phyloP scores from a whole-genome alignment of 2,888 invertebrate genomes.

The Xanthia togata region DNA sequence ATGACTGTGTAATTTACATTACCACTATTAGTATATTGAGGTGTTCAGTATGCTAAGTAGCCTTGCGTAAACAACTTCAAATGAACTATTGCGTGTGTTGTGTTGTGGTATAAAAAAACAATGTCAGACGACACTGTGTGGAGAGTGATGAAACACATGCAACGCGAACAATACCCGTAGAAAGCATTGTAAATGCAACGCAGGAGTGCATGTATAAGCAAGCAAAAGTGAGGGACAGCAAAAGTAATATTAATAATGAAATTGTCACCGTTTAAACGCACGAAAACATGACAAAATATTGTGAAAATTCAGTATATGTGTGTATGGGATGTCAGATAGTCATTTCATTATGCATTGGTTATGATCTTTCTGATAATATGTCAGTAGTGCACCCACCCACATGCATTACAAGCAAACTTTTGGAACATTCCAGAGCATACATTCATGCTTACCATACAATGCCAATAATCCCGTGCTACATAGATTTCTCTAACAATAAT shows the following conservation, averaged over 20 bases:
- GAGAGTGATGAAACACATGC: slow-evolving; percentile 45
- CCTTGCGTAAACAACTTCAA: slow-evolving; percentile 22
- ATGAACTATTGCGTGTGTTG: slow-evolving; percentile 24
- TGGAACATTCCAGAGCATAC: slow-evolving; percentile 24
- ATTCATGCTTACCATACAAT: slow-evolving; percentile 60
- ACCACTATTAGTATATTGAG: neutral
- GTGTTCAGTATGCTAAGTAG: slow-evolving; percentile 27
- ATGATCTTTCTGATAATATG: neutral
- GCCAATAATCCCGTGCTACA: slow-evolving; percentile 57
- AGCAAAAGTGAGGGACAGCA: slow-evolving; percentile 38
- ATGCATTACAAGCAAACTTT: slow-evolving; percentile 22
- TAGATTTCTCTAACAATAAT: slow-evolving; percentile 69
- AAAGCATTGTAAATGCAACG: slow-evolving; percentile 46
- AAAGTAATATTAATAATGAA: slow-evolving; percentile 31
- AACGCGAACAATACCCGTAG: slow-evolving; percentile 40
- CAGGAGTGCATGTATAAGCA: slow-evolving; percentile 42
- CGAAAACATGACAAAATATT: neutral
- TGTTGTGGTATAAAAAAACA: slow-evolving; percentile 27
- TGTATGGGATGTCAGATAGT: neutral
- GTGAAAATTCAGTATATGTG: neutral
- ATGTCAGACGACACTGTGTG: slow-evolving; percentile 24
- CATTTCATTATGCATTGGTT: slow-evolving; percentile 6
- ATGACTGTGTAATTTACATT: too few species aligned
- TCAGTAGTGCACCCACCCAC: slow-evolving; percentile 1
- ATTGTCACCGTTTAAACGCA: neutral